Percentiles rank a stretch among this genome's conserved stretches.
These are phyloP conservation scores for Drosophila santomea DNA, from an alignment of 1,140 invertebrate species.

Conservation along the genomic window DNA sequence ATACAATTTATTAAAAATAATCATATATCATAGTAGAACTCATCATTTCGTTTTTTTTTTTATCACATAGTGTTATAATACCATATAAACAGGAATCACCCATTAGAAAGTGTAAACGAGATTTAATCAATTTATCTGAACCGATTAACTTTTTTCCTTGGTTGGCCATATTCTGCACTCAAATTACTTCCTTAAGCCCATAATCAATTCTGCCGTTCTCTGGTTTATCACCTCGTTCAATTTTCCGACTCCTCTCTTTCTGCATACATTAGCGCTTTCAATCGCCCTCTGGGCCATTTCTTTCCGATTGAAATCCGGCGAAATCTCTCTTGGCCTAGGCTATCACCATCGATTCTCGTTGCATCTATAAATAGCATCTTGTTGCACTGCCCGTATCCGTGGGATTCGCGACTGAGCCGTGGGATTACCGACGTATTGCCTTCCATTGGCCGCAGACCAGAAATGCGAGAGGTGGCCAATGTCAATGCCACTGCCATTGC, in stretches of 20 bases:
- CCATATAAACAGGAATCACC: neutral
- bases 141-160: too few relatives aligned
- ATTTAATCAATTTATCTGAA: too few relatives aligned
- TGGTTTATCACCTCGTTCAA: neutral
- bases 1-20: too few relatives aligned
- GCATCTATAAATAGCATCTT: conserved; percentile 47
- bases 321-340: conserved; percentile 22
- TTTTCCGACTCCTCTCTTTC: neutral
- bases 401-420: conserved; percentile 31
- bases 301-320: conserved; percentile 22
- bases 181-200: neutral
- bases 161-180: neutral
- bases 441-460: conserved; percentile 28
- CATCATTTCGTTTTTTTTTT: too few relatives aligned
- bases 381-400: conserved; percentile 28
- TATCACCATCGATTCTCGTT: conserved; percentile 7
- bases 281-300: conserved; percentile 5
- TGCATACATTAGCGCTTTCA: conserved; percentile 9
- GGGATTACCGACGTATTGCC: conserved; percentile 44
- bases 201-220: neutral
- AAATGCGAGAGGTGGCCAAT: conserved; percentile 46
- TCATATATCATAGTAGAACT: too few relatives aligned
- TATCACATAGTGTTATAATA: too few relatives aligned
- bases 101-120: too few relatives aligned
- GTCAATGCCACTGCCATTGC: conserved; percentile 62